Conservation (phyloP, 30 jellyfish, hydroid and myxozoan genomes). For the Morbakka virulenta region DNA sequence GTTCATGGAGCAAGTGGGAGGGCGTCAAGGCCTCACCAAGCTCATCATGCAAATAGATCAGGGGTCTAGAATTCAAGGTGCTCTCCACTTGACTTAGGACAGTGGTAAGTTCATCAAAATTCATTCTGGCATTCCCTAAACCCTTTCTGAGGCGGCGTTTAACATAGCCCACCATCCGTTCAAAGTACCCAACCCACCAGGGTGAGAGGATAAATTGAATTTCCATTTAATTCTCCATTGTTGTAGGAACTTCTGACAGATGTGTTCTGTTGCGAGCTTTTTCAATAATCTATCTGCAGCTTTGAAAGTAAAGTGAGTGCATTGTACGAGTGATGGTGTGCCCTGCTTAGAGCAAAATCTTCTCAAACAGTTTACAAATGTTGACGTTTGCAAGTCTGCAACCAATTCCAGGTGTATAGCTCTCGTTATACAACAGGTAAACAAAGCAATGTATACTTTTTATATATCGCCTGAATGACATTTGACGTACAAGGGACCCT, state of each 20-base stretch:
- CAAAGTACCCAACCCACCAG: slow-evolving; percentile 55
- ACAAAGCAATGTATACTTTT: slow-evolving; percentile 31
- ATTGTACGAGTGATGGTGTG: slow-evolving; percentile 39
- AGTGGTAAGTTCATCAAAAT: slow-evolving; percentile 27
- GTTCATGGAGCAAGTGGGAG: slow-evolving; percentile 30
- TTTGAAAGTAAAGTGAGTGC: slow-evolving; percentile 48
- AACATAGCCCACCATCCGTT: slow-evolving; percentile 30
- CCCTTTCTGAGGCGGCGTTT: slow-evolving; percentile 29
- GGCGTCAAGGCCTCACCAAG: slow-evolving; percentile 38
- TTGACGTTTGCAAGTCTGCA: slow-evolving; percentile 25
- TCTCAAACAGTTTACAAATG: too few relatives aligned
- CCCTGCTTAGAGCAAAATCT: slow-evolving; percentile 66
- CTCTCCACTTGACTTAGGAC: slow-evolving; percentile 26
- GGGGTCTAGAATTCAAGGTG: slow-evolving; percentile 22
- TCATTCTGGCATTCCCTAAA: slow-evolving; percentile 37
- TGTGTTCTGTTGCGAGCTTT: slow-evolving; percentile 13
- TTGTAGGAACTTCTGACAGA: slow-evolving; percentile 6
- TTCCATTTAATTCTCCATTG: slow-evolving; percentile 20
- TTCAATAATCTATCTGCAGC: slow-evolving; percentile 39
- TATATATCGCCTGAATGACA: slow-evolving; percentile 27
- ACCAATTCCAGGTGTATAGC: slow-evolving; percentile 52
- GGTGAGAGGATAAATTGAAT: slow-evolving; percentile 42
- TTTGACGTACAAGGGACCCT: slow-evolving; percentile 52
- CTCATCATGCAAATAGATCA: slow-evolving; percentile 16
- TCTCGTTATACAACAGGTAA: slow-evolving; percentile 42